Conservation (phyloP, 2,797 vertebrate species). For the Typhlichthys subterraneus region DNA sequence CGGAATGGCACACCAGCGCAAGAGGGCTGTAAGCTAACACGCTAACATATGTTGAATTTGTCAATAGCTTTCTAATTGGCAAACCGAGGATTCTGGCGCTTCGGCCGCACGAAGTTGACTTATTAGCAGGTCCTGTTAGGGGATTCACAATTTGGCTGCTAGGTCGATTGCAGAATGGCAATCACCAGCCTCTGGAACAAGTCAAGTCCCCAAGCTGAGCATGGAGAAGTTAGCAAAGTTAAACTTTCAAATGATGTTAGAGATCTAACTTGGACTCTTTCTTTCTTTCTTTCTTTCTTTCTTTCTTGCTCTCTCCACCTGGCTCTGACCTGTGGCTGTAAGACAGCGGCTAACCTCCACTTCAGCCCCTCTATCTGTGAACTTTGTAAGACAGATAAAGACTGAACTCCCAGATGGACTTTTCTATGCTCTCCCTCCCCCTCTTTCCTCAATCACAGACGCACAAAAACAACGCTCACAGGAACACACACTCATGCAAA, state of each 20-base stretch:
- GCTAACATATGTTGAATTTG: constrained; percentile 66
- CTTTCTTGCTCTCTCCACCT: constrained; percentile 65
- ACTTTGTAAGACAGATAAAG: constrained; percentile 88
- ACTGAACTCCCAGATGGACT: constrained; percentile 66
- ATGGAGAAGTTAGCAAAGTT: background rate
- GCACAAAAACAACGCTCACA: constrained; percentile 18
- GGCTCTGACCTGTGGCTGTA: constrained; percentile 78
- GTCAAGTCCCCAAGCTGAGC: constrained; percentile 31
- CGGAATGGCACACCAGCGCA: constrained; percentile 75
- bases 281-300: constrained; percentile 17
- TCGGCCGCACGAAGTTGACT: constrained; percentile 66
- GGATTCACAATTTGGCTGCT: constrained; percentile 59
- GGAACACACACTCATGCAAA: constrained; percentile 24
- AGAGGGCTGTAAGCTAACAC: constrained; percentile 58
- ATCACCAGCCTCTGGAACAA: constrained; percentile 47
- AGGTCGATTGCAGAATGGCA: constrained; percentile 66
- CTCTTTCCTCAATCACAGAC: constrained; percentile 11
- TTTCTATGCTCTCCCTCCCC: constrained; percentile 54
- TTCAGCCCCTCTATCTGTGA: constrained; percentile 83
- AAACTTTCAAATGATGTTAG: background rate
- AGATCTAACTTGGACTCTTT: background rate
- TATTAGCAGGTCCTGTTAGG: constrained; percentile 57
- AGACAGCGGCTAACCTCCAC: constrained; percentile 70
- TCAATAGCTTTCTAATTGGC: constrained; percentile 74
- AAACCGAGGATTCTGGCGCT: constrained; percentile 55